These are phyloP conservation scores for Atractosteus spatula DNA, from an alignment of 2,113 vertebrate genomes.

Conservation along the genomic window DNA sequence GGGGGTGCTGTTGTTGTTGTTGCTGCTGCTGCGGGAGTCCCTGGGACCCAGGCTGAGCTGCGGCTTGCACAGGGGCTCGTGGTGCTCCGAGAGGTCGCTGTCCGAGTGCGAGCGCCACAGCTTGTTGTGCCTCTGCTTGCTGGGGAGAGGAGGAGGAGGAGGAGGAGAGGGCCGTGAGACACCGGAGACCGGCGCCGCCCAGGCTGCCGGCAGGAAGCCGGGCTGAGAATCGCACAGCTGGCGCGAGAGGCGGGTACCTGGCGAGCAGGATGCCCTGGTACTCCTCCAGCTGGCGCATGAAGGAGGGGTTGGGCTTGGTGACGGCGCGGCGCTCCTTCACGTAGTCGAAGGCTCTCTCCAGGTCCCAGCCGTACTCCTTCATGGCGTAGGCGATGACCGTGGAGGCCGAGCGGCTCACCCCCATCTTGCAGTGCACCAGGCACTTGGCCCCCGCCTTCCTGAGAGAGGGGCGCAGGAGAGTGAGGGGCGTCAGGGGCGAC, in stretches of 20 bases:
- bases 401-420: slow-evolving; percentile 93
- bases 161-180: neutral
- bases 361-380: slow-evolving; percentile 97
- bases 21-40: slow-evolving; percentile 62
- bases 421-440: slow-evolving; percentile 98
- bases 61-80: slow-evolving; percentile 60
- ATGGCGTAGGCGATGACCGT: slow-evolving; percentile 96
- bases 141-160: slow-evolving; percentile 43
- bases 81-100: slow-evolving; percentile 84
- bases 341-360: slow-evolving; percentile 86
- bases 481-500: neutral
- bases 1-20: slow-evolving; percentile 75
- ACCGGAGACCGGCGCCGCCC: no score
- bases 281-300: slow-evolving; percentile 96
- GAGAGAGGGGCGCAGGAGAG: neutral
- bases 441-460: slow-evolving; percentile 95
- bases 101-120: slow-evolving; percentile 96
- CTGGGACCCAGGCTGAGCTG: slow-evolving; percentile 41
- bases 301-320: slow-evolving; percentile 94
- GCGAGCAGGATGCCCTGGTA: slow-evolving; percentile 96
- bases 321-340: slow-evolving; percentile 89
- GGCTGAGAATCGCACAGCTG: no score
- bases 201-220: neutral
- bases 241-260: slow-evolving; percentile 65
- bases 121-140: slow-evolving; percentile 96